Evolutionary conservation across 2,113 vertebrate genomes (phyloP), one percentile per base, ranked within the genome.

Genomic region (Cyprinus carpio): DNA sequence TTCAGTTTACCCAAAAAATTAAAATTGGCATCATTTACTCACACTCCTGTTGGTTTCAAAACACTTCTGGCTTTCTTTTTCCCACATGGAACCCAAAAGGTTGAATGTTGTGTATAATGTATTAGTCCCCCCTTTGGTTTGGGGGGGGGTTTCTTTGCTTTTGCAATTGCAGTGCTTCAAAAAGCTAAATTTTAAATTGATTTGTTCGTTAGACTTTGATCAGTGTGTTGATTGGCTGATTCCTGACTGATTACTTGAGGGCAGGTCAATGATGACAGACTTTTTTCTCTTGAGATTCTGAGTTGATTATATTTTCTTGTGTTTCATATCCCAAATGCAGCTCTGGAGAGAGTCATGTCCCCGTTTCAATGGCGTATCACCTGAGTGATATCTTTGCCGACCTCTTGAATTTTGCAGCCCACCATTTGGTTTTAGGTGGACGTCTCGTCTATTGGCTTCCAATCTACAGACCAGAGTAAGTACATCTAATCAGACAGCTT

Each of bases 401-500:
- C 91, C 95, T 99, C 0, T 90, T 99, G 87, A 97, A 96, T 91
- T 98, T 99, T 90, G 96, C 97, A 0, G 96, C 97, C 29, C 94
- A 95, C n/a, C 93, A 95, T 71, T 95, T 99, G 54, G 93, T 96
- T 81, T 91, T 96, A 89, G 96, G 97, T 15, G 98, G 98, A 89
- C 95, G 97, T 90, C 89, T 99, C 0, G 98, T 99, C 27, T 99
- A 99, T 87, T 99, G 98, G 98, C 92, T 99, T 86, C 98, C 98
- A 0, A 85, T 98, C 74, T 97, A 98, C 93, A 96, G 91, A 82
- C 97, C 98, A 90, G 98, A 99, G 98, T 99, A 95, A 89, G 96
- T 97, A 80, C n/a, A 10, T 58, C 18, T 74, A 37, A 76, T 85
- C 31, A 3, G 49, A 43, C 3, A 62, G 51, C n/a, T 27, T 86